Base-by-base conservation (phyloP, 2,797 vertebrate genomes). In the Alosa sapidissima region DNA sequence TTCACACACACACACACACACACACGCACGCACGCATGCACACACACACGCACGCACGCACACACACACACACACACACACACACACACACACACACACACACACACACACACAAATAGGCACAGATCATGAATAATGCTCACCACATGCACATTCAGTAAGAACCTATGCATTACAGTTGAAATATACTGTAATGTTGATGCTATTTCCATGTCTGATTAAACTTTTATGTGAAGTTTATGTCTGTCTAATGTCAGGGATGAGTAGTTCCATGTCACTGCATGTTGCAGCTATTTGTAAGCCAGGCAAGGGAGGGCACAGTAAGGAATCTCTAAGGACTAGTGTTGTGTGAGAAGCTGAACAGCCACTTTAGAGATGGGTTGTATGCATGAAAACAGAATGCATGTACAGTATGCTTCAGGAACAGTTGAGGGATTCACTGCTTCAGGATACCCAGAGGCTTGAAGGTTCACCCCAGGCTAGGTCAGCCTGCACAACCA, bases 81-180 rank as follows among this genome's bases (percentile, higher is more conserved):
- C 28, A 68, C 60, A 62, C 60, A 62, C 60, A 28, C n/a, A 62
- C 60, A 65, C 60, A 65, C 60, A 65, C 60, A 65, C n/a, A 28
- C n/a, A 9, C n/a, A 28, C 41, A 2, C 41, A 41, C 41, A 60
- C 55, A 60, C 55, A 60, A n/a, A 65, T 6, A 28, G n/a, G 24
- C n/a, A 65, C 60, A 65, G n/a, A 65, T 51, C 60, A 65, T 24
- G 10, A 9, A 65, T n/a, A 65, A 65, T 24, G 7, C n/a, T 24
- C n/a, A 65, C n/a, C 4, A 65, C 60, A 28, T 9, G 24, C 60
- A 75, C 68, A n/a, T n/a, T 2, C 58, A 7, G 5, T 33, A 28
- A 36, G 13, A 75, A 16, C 65, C 33, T 41, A 7, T 75, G 14
- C 24, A 45, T 3, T 4, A 1, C 33, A 65, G 5, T 75, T 13